These are phyloP conservation scores for Eidolon dupreanum DNA, from an alignment of 2,797 vertebrate genomes.

Conservation along the genomic window DNA sequence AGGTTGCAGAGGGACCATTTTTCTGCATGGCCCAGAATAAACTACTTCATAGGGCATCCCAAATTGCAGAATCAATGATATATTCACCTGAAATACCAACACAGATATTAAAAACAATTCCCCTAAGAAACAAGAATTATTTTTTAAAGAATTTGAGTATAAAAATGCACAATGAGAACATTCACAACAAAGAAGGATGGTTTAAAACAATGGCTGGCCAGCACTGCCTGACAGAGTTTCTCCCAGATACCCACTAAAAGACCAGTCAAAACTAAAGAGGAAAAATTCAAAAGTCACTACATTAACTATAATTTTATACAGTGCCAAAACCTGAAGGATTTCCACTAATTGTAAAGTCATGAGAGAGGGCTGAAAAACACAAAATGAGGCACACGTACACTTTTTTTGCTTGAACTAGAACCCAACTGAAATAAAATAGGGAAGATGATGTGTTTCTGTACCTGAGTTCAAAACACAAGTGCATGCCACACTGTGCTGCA, in stretches of 20 bases:
- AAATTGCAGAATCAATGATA: background rate
- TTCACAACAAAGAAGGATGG: background rate
- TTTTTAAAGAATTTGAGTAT: slow-evolving; percentile 13
- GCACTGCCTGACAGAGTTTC: background rate
- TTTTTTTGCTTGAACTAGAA: background rate
- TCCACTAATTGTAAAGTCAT: background rate
- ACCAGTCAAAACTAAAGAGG: background rate
- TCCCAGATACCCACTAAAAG: slow-evolving; percentile 26
- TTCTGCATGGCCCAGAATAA: background rate
- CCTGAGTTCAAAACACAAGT: background rate
- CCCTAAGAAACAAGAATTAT: background rate
- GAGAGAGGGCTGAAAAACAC: background rate
- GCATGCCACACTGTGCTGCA: background rate
- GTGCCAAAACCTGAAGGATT: background rate
- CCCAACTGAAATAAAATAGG: background rate
- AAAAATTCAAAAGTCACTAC: background rate
- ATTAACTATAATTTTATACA: background rate
- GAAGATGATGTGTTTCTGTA: background rate
- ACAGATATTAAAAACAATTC: background rate
- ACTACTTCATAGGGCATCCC: background rate
- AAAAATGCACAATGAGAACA: slow-evolving; percentile 36
- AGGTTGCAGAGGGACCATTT: background rate
- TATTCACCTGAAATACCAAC: slow-evolving; percentile 21
- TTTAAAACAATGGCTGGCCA: background rate
- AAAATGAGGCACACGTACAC: background rate